Evolutionary conservation across 2,888 invertebrate genomes (phyloP).

Genomic region (Drosophila formosana): DNA sequence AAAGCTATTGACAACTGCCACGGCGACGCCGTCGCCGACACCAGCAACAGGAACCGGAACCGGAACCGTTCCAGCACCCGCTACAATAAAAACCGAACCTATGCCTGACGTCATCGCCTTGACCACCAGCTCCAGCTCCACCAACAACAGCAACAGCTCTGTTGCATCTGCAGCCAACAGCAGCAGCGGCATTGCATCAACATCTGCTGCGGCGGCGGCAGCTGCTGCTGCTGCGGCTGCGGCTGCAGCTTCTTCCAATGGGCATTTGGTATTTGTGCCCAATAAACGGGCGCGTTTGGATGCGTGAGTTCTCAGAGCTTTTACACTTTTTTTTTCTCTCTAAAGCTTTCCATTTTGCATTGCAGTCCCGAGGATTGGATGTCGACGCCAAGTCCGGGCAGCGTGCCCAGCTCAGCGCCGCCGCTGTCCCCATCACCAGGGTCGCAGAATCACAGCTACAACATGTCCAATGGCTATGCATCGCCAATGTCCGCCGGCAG

Average conservation of each 20-base stretch:
- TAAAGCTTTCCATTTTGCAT: background rate
- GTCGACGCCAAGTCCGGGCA: constrained; percentile 87
- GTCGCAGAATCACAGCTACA: constrained; percentile 86
- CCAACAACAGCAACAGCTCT: constrained; percentile 32
- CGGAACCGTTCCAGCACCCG: constrained; percentile 53
- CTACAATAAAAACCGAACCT: constrained; percentile 84
- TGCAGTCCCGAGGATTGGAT: constrained; percentile 87
- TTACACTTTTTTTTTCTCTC: background rate
- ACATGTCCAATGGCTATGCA: constrained; percentile 90
- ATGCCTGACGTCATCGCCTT: constrained; percentile 82
- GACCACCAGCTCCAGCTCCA: constrained; percentile 51
- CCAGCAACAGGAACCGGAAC: constrained; percentile 70
- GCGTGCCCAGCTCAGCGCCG: constrained; percentile 87
- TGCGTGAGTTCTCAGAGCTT: constrained; percentile 75
- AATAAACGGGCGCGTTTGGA: constrained; percentile 86
- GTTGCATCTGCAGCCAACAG: constrained; percentile 11
- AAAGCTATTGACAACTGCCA: constrained; percentile 77
- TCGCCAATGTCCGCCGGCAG: constrained; percentile 94
- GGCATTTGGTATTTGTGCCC: constrained; percentile 82
- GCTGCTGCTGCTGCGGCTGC: constrained; percentile 70
- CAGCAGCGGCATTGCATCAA: constrained; percentile 39
- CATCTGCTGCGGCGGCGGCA: constrained; percentile 54
- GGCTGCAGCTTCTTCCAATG: constrained; percentile 83
- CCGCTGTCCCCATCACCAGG: constrained; percentile 89
- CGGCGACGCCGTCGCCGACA: constrained; percentile 36